These are phyloP conservation scores for Enteromius argenteus DNA, from an alignment of 2,797 vertebrate species.

Conservation along the genomic window DNA sequence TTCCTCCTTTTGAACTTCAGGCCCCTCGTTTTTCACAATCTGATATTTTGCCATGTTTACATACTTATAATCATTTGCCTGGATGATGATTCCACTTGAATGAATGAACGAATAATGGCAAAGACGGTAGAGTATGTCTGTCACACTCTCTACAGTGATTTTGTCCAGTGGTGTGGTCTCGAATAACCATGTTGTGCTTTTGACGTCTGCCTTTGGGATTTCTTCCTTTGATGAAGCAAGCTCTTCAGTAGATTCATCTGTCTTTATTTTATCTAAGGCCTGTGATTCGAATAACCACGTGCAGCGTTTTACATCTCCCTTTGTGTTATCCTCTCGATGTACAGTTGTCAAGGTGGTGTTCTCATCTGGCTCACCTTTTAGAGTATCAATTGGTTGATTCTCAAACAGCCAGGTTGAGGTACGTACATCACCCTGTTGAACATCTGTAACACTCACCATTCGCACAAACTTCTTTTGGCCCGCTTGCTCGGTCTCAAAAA, in stretches of 20 bases:
- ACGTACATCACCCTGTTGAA: constrained; percentile 90
- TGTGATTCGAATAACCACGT: constrained; percentile 94
- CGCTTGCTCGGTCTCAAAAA: constrained; percentile 85
- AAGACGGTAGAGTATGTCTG: constrained; percentile 66
- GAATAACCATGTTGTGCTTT: constrained; percentile 94
- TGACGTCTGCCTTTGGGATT: constrained; percentile 89
- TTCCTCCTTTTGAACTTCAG: constrained; percentile 84
- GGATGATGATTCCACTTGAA: constrained; percentile 85
- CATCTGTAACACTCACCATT: constrained; percentile 93
- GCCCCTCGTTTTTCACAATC: constrained; percentile 85
- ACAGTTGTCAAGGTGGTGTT: constrained; percentile 79
- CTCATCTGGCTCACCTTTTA: constrained; percentile 84
- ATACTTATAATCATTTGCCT: constrained; percentile 90
- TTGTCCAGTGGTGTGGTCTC: constrained; percentile 88
- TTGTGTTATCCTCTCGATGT: constrained; percentile 87
- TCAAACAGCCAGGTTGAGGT: constrained; percentile 95
- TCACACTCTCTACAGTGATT: constrained; percentile 82
- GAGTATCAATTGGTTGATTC: constrained; percentile 86
- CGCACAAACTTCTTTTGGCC: constrained; percentile 79
- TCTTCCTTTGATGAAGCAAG: constrained; percentile 71
- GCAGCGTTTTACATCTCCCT: constrained; percentile 91
- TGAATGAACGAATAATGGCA: constrained; percentile 37
- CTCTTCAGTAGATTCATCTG: constrained; percentile 64
- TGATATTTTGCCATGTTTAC: constrained; percentile 93
- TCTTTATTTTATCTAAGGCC: constrained; percentile 87